Conservation (phyloP, 2,113 vertebrate genomes). For the Pelobates fuscus region DNA sequence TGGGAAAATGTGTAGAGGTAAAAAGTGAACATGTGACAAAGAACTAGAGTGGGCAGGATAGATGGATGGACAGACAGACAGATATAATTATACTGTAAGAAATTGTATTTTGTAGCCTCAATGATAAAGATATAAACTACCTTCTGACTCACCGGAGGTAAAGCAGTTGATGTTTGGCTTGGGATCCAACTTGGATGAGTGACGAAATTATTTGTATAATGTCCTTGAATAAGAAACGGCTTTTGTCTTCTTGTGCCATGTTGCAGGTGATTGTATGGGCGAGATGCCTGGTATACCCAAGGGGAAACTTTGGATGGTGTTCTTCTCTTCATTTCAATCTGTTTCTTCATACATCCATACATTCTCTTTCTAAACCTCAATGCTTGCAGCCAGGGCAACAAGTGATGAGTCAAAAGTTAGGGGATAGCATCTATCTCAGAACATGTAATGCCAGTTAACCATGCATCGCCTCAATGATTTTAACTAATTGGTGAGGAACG, state of each 20-base stretch:
- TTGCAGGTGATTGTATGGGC: conserved; percentile 2
- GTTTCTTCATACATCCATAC: conserved; percentile 10
- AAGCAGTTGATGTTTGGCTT: conserved; percentile 34
- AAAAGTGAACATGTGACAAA: no score
- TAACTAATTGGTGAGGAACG: conserved; percentile 37
- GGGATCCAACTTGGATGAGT: conserved; percentile 44
- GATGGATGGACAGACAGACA: no score
- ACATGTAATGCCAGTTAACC: conserved; percentile 25
- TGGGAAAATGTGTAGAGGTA: no score
- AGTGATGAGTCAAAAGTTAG: background rate
- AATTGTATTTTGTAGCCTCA: no score
- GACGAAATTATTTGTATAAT: conserved; percentile 46
- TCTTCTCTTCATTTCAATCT: conserved; percentile 29
- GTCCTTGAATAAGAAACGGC: conserved; percentile 45
- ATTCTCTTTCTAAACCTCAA: background rate
- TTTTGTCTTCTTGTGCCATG: conserved; percentile 15
- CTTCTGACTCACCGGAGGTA: conserved; percentile 43
- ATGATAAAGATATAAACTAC: no score
- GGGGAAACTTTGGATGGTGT: background rate
- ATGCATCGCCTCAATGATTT: conserved; percentile 6
- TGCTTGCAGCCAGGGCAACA: background rate
- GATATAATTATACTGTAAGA: no score
- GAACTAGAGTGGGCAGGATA: no score
- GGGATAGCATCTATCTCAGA: background rate
- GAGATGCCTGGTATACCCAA: background rate